phyloP scores from a whole-genome alignment of 2,113 vertebrate species.

The Geococcyx californianus region DNA sequence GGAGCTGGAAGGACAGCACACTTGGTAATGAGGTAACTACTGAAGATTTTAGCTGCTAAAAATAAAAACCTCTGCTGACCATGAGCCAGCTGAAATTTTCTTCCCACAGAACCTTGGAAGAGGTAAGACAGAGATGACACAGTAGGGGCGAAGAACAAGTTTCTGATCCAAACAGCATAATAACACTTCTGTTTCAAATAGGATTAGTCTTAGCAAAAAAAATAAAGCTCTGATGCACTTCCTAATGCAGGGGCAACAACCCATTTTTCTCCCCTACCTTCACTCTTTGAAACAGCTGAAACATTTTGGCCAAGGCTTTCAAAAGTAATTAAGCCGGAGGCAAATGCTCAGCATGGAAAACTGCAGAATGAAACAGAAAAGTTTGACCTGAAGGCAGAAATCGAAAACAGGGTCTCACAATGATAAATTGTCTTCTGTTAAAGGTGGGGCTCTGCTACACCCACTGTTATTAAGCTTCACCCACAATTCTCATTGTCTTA shows the following conservation, averaged over 20 bases:
- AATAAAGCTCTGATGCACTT: not conserved
- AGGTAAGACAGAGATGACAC: not conserved
- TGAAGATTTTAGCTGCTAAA: not conserved
- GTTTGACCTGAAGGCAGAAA: not conserved
- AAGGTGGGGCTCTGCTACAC: constrained; percentile 4
- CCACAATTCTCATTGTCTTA: constrained; percentile 28
- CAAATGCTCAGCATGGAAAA: constrained; percentile 8
- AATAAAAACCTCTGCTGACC: not conserved
- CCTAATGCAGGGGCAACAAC: not conserved
- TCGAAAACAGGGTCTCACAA: not conserved
- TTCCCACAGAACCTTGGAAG: not conserved
- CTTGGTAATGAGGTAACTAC: not conserved
- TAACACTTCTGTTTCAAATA: not conserved
- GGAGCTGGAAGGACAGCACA: not conserved
- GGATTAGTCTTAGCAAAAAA: not conserved
- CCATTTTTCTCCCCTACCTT: not conserved
- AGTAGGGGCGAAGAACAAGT: not conserved
- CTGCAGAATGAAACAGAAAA: not conserved
- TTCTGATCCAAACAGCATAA: not conserved
- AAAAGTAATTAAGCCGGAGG: not conserved
- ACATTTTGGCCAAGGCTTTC: constrained; percentile 23
- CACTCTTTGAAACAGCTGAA: not conserved
- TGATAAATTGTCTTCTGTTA: not conserved
- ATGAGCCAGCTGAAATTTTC: not conserved
- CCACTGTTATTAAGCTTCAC: not conserved